Percentiles rank a stretch among this genome's conserved stretches.
These are phyloP conservation scores for Pseudochaenichthys georgianus DNA, from an alignment of 2,797 vertebrate genomes.

Conservation along the genomic window DNA sequence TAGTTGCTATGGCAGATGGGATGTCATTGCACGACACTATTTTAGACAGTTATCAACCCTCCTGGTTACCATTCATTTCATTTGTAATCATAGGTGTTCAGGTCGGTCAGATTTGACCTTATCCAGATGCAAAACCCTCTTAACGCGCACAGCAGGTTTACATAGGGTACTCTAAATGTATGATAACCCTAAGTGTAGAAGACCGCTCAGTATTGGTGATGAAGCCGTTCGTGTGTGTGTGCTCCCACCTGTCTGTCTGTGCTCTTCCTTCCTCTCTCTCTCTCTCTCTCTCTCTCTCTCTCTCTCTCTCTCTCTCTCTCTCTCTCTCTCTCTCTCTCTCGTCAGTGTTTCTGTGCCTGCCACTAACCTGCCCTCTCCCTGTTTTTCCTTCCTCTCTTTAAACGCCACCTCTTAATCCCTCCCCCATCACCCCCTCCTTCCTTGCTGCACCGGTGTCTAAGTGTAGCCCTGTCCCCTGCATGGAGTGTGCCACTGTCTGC, in stretches of 20 bases:
- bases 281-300: slow-evolving; percentile 4
- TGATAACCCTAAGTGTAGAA: not conserved
- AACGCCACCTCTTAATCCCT: slow-evolving; percentile 49
- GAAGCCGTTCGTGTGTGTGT: slow-evolving; percentile 35
- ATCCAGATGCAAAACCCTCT: slow-evolving; percentile 18
- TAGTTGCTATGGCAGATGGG: not conserved
- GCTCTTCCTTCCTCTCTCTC: slow-evolving; percentile 38
- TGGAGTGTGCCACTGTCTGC: slow-evolving; percentile 76
- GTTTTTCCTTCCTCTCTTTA: slow-evolving; percentile 56
- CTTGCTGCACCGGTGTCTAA: slow-evolving; percentile 67
- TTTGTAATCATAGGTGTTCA: too few relatives aligned
- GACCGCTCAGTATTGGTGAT: not conserved
- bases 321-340: slow-evolving; percentile 24
- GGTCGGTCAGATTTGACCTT: too few relatives aligned
- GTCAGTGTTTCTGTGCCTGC: slow-evolving; percentile 74
- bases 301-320: slow-evolving; percentile 49
- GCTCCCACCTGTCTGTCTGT: slow-evolving; percentile 59
- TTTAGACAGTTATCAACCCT: not conserved
- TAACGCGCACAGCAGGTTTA: slow-evolving; percentile 29
- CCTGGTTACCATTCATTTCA: too few relatives aligned
- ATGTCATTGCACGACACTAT: not conserved
- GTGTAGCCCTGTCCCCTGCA: slow-evolving; percentile 76
- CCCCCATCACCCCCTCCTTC: slow-evolving; percentile 37
- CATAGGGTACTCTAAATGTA: not conserved
- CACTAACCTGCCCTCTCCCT: slow-evolving; percentile 78